Percentiles rank a stretch among this genome's conserved stretches.
These are phyloP conservation scores for Cherax quadricarinatus DNA, from an alignment of 1,140 invertebrate genomes.

Conservation along the genomic window DNA sequence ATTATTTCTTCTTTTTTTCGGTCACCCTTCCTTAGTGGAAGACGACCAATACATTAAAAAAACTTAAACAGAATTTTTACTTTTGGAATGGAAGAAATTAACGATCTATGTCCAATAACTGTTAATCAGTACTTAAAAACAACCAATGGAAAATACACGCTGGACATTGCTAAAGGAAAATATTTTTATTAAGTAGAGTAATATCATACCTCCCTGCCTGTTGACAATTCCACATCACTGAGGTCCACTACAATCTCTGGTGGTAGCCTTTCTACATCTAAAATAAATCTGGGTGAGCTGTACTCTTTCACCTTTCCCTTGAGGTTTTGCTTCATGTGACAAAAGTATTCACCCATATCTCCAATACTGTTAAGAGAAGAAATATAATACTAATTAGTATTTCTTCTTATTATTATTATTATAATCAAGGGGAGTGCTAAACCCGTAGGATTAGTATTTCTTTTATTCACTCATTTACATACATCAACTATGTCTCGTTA, in stretches of 20 bases:
- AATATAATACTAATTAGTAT: neutral
- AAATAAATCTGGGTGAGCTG: neutral
- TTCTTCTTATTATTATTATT: no score
- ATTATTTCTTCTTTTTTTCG: no score
- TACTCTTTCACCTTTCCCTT: neutral
- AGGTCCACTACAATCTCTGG: neutral
- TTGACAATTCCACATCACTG: neutral
- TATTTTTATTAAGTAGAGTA: no score
- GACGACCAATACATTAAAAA: no score
- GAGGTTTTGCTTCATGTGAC: slow-evolving; percentile 9
- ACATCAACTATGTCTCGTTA: no score
- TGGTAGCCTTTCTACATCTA: neutral
- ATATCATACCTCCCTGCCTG: neutral
- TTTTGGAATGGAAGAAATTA: neutral
- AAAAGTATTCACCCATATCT: slow-evolving; percentile 11
- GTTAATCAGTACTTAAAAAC: neutral
- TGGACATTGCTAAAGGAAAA: no score
- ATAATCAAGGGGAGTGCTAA: no score
- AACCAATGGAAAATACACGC: no score
- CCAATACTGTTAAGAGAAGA: neutral
- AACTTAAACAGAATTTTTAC: no score
- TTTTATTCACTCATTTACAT: no score
- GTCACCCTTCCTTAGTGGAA: no score
- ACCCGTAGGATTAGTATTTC: neutral
- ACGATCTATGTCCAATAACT: neutral